Evolutionary conservation across 2,888 invertebrate species (phyloP).

Genomic region (Hermaeophaga mercurialis): DNA sequence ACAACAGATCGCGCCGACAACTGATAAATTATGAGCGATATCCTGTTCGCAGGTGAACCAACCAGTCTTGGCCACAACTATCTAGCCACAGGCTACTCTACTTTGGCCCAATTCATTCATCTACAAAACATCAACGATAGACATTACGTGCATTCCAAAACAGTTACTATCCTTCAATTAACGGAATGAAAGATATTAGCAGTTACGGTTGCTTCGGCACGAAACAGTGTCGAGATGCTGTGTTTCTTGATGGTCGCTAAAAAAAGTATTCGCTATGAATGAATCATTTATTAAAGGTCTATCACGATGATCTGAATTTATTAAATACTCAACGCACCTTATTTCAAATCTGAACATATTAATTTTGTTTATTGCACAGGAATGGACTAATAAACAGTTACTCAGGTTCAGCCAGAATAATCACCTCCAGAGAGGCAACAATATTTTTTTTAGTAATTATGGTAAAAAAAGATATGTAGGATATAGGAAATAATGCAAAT

Average conservation of each 20-base stretch:
- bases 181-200: slow-evolving; percentile 7
- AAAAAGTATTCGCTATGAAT: slow-evolving; percentile 3
- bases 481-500: too few species aligned
- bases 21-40: slow-evolving; percentile 31
- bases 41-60: slow-evolving; percentile 30
- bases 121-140: slow-evolving; percentile 11
- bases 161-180: slow-evolving; percentile 4
- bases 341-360: neutral
- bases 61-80: slow-evolving; percentile 26
- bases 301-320: neutral
- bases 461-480: too few species aligned
- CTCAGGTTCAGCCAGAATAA: too few species aligned
- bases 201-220: neutral
- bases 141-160: slow-evolving; percentile 10
- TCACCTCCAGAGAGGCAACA: too few species aligned
- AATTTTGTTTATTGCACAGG: neutral
- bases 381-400: too few species aligned
- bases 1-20: slow-evolving; percentile 31
- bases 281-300: neutral
- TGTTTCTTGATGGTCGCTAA: neutral
- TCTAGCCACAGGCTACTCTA: slow-evolving; percentile 17
- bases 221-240: neutral
- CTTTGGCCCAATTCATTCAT: slow-evolving; percentile 19
- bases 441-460: too few species aligned
- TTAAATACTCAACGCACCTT: neutral